Conservation (phyloP, 2,888 invertebrate genomes). For the Capitulum mitella region DNA sequence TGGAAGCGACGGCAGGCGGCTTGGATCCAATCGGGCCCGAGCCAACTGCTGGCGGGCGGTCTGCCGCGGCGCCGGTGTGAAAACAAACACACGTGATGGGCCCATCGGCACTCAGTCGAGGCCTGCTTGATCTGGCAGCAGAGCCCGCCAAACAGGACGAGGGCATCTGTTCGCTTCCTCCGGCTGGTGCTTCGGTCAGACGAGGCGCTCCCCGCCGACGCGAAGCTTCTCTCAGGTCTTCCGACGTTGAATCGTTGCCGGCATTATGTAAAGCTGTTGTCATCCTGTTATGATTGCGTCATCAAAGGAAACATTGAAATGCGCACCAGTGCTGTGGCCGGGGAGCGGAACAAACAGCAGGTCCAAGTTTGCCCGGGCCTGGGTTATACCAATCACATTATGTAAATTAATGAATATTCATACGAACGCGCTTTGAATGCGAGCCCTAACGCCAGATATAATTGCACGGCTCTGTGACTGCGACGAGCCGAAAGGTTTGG, state of each 20-base stretch:
- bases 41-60: neutral
- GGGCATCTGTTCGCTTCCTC: no score
- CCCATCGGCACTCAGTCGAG: neutral
- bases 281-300: neutral
- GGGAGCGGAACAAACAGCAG: neutral
- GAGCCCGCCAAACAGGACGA: no score
- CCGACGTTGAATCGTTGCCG: no score
- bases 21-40: neutral
- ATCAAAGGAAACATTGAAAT: neutral
- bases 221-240: no score
- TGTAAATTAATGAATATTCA: conserved; percentile 13
- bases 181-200: no score
- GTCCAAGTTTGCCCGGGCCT: neutral
- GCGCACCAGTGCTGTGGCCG: neutral
- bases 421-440: neutral
- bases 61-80: neutral
- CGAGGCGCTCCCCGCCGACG: no score
- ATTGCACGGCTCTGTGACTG: neutral
- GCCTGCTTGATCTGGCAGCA: neutral
- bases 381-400: conserved; percentile 8
- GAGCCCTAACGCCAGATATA: neutral
- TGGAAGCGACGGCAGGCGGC: no score
- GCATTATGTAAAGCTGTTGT: no score
- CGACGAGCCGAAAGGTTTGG: no score
- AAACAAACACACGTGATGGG: neutral